Base-by-base conservation (phyloP, 2,797 vertebrate genomes). In the Lophotriccus pileatus region DNA sequence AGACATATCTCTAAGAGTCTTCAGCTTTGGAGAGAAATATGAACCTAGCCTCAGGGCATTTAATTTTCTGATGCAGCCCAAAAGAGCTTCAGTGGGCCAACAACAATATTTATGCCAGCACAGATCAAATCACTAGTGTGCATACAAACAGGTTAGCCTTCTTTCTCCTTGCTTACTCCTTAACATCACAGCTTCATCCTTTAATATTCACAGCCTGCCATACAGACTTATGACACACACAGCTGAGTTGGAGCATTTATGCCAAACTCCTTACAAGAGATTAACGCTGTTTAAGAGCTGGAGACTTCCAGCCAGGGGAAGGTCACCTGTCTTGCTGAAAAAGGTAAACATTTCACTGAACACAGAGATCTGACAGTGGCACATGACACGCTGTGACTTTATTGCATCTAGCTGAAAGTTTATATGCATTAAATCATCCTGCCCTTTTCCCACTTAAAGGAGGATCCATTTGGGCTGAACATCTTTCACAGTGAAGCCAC, bases 351-450 rank as follows among this genome's bases (percentile, higher is more conserved):
- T 66, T 69, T 72, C 53, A 44, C 13, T 27, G 24, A 74, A 87
- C 60, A 70, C 0, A 2, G 32, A 81, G 37, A 52, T 47, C 44
- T 67, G 66, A 84, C 78, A 77, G 27, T 15, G 24, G 20, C 2
- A 1, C 17, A 23, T 3, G 6, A 44, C 30, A 77, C 0, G 3
- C 4, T 0, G 32, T 66, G 78, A 55, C 41, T 80, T 94, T 44
- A 50, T 47, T 1, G 0, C 8, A 68, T 22, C n/a, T 32, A 60
- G 3, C 9, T 44, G 39, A 41, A 78, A 32, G 28, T 58, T 56
- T 67, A 47, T 64, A 23, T 4, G 13, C 36, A 46, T 44, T 52
- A 90, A 93, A 39, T 58, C 36, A 32, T 76, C 47, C 22, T 32
- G 12, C 27, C 60, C 28, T 43, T 91, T 87, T 84, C 66, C 43